Evolutionary conservation across 2,113 vertebrate genomes (phyloP).

Genomic region (Narcine bancroftii): DNA sequence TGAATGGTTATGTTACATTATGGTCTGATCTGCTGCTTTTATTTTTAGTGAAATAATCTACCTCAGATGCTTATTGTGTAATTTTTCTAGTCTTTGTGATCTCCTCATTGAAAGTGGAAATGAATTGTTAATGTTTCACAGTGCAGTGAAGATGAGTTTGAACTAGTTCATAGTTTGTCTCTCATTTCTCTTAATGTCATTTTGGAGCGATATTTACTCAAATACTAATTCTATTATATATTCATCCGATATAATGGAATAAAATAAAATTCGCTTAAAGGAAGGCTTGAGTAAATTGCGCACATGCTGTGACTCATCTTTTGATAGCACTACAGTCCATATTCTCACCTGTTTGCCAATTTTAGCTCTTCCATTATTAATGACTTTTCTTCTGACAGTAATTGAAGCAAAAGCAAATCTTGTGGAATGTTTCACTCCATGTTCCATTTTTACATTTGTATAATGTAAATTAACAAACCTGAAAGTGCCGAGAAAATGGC

Average conservation of each 20-base stretch:
- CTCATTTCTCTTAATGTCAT: conserved; percentile 12
- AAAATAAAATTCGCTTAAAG: not conserved
- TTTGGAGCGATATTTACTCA: conserved; percentile 9
- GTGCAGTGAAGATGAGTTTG: conserved; percentile 17
- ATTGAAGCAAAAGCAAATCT: conserved; percentile 19
- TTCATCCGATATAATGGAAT: not conserved
- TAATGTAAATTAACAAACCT: not conserved
- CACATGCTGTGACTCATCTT: conserved; percentile 1
- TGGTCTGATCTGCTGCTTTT: conserved; percentile 29
- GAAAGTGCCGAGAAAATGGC: not conserved
- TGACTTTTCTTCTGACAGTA: not conserved
- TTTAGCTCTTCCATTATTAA: not conserved
- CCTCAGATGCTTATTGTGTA: conserved; percentile 38
- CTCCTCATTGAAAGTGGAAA: conserved; percentile 8
- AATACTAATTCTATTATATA: not conserved
- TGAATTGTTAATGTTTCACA: not conserved
- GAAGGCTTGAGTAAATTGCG: not conserved
- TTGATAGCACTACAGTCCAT: not conserved
- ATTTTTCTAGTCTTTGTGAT: conserved; percentile 1
- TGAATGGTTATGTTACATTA: conserved; percentile 9
- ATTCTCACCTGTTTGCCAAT: not conserved
- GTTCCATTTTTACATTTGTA: not conserved
- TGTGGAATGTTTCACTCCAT: not conserved
- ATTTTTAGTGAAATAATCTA: conserved; percentile 38
- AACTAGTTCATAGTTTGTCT: conserved; percentile 19